These are phyloP conservation scores for Cheilosia grossa DNA, from an alignment of 2,888 invertebrate species.

Conservation along the genomic window DNA sequence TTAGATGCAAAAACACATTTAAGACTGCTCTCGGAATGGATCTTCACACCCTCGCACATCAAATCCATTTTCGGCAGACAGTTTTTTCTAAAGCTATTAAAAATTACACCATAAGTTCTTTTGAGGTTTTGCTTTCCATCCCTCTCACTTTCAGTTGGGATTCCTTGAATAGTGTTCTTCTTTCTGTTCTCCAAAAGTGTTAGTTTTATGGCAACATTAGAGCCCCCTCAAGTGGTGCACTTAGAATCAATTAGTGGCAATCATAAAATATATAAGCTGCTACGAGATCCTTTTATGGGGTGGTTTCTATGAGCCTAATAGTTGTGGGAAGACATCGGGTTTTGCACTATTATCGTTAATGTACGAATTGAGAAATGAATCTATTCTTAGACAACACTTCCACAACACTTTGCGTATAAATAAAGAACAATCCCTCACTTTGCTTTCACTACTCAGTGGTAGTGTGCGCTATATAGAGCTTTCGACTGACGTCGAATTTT, in stretches of 20 bases:
- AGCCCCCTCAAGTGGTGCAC: slow-evolving; percentile 33
- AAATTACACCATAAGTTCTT: not conserved
- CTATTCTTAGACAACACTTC: not conserved
- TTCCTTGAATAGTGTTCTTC: not conserved
- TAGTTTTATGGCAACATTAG: slow-evolving; percentile 34
- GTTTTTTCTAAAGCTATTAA: not conserved
- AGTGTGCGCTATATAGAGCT: not conserved
- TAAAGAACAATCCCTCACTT: not conserved
- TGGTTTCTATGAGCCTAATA: not conserved
- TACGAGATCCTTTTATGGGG: not conserved
- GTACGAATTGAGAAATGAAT: not conserved
- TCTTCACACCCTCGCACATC: not conserved
- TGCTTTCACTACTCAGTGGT: too few relatives aligned
- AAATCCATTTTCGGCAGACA: not conserved
- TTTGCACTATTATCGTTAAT: slow-evolving; percentile 7
- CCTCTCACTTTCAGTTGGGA: slow-evolving; percentile 4
- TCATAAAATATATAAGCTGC: slow-evolving; percentile 31
- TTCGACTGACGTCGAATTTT: too few relatives aligned
- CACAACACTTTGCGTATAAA: not conserved
- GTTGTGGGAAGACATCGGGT: not conserved
- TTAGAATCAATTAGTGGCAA: slow-evolving; percentile 48
- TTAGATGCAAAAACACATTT: not conserved
- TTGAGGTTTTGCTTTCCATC: not conserved
- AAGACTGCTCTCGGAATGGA: not conserved
- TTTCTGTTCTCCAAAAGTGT: slow-evolving; percentile 4